phyloP scores from a whole-genome alignment of 2,113 vertebrate species.

The Bothrops jararaca region DNA sequence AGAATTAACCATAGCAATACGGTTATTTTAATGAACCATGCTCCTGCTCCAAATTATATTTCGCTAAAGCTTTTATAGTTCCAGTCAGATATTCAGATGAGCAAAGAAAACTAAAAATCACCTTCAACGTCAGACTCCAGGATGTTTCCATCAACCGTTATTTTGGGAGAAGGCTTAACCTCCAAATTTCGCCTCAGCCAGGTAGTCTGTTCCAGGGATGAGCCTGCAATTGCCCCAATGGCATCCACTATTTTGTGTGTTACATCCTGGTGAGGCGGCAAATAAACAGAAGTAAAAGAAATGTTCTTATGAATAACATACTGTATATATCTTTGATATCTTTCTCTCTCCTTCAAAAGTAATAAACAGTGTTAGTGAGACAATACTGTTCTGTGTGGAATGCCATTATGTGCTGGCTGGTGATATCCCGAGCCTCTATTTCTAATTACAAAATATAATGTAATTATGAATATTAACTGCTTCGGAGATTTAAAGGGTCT shows the following conservation, averaged over 20 bases:
- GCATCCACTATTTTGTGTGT: constrained; percentile 98
- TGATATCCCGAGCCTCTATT: neutral
- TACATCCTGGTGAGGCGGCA: constrained; percentile 79
- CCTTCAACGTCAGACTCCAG: constrained; percentile 94
- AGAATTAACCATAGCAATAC: neutral
- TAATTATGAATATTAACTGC: neutral
- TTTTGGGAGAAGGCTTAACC: constrained; percentile 95
- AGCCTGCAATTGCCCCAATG: constrained; percentile 92
- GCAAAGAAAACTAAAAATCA: constrained; percentile 36
- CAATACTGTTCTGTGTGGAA: neutral
- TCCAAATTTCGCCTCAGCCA: constrained; percentile 96
- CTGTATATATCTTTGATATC: no score
- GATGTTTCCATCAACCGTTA: constrained; percentile 87
- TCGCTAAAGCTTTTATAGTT: neutral
- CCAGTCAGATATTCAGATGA: neutral
- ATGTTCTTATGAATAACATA: neutral
- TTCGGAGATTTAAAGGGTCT: neutral
- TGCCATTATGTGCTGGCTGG: neutral
- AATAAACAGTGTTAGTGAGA: neutral
- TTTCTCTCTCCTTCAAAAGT: neutral
- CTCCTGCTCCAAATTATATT: neutral
- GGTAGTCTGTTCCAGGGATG: constrained; percentile 96
- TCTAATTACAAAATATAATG: neutral
- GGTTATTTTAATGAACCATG: neutral
- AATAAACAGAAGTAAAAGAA: neutral